Percentiles rank a stretch among this genome's conserved stretches.
phyloP scores from a whole-genome alignment of 2,888 invertebrate genomes.

The Dicyrtomina minuta region DNA sequence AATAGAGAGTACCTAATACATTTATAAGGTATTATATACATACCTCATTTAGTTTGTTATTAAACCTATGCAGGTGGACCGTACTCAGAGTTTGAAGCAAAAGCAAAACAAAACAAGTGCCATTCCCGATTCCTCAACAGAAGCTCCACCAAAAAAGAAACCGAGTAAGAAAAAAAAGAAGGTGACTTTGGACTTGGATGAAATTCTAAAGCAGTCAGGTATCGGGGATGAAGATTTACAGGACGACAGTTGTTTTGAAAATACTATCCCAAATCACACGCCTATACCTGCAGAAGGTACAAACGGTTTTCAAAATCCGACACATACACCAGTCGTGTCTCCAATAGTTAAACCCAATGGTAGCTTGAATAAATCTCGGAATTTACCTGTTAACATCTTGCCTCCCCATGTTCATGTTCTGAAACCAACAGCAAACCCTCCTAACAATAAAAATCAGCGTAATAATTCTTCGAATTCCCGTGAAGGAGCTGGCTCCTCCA shows the following conservation, averaged over 20 bases:
- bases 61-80: slow-evolving; percentile 1
- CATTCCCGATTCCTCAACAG: slow-evolving; percentile 25
- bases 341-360: slow-evolving; percentile 45
- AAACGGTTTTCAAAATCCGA: slow-evolving; percentile 2
- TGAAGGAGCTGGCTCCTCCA: slow-evolving; percentile 30
- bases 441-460: slow-evolving; percentile 22
- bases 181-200: slow-evolving; percentile 50
- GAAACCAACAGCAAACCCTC: slow-evolving; percentile 26
- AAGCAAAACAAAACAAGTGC: slow-evolving; percentile 25
- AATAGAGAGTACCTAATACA: too few species aligned
- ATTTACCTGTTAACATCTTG: slow-evolving; percentile 25
- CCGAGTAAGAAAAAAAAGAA: slow-evolving; percentile 48
- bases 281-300: neutral
- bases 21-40: too few species aligned
- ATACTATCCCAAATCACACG: slow-evolving; percentile 1
- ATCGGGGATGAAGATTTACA: slow-evolving; percentile 52
- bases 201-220: slow-evolving; percentile 52
- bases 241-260: slow-evolving; percentile 49
- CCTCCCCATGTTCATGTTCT: slow-evolving; percentile 34
- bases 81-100: neutral
- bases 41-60: too few species aligned
- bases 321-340: slow-evolving; percentile 13
- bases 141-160: slow-evolving; percentile 43
- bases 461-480: neutral
- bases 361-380: slow-evolving; percentile 20